Evolutionary conservation across 2,797 vertebrate species (phyloP), one percentile per base, ranked within the genome.

Genomic region (Nasua narica): DNA sequence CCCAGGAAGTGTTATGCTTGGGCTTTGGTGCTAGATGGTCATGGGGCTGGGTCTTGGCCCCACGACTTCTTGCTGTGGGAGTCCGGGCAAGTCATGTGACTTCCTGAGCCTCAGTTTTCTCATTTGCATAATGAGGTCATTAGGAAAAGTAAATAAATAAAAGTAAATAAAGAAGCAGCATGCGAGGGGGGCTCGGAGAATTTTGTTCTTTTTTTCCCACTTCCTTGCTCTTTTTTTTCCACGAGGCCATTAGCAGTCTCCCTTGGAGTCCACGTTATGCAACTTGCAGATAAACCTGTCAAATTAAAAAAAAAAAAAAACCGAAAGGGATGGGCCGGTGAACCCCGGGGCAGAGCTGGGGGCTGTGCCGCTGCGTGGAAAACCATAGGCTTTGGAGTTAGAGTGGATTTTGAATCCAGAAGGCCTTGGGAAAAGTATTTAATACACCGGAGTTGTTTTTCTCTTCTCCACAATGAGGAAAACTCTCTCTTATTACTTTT

Each of bases 241-340:
- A 40, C 10, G 46, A 95, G 83, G 78, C 76, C 70, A 62, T 85
- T 91, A 88, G 92, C 90, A 87, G 62, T 37, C 37, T 93, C 78
- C 76, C 83, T 86, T 23, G 25, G 52, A 87, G 88, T 62, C 58
- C 29, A 10, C 12, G 48, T 89, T 92, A 92, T 23, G 60, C 90
- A 96, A 95, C 32, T 62, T 95, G 60, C 40, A 97, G 94, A 87
- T 92, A 92, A 94, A 93, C 48, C 85, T 79, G 78, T 91, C 86
- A 95, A 92, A 93, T 40, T n/a, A 69, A 90, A 92, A 94, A 56
- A 87, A 43, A 43, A 43, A 43, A 43, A 94, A 56, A 87, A 85
- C 88, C 62, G 52, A 83, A 90, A 88, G 48, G 77, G 87, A 76
- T 43, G 56, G 85, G 85, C 79, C 76, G 83, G 65, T 23, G 52